phyloP scores from a whole-genome alignment of 2,113 vertebrate species.

The Myocastor coypus region DNA sequence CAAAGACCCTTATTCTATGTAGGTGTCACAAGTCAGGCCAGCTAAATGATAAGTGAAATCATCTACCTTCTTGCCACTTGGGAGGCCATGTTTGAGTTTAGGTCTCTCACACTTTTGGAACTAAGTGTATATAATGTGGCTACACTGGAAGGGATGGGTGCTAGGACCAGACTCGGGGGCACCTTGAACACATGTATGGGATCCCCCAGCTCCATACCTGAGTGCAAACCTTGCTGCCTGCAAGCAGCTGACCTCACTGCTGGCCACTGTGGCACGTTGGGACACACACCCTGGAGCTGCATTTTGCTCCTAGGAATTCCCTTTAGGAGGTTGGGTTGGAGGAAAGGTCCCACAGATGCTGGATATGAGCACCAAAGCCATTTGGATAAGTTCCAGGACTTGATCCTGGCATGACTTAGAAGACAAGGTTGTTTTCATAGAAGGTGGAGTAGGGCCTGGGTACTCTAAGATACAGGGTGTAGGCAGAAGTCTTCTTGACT shows the following conservation, averaged over 20 bases:
- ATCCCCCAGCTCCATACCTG: background rate
- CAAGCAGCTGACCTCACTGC: no score
- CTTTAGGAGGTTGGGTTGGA: background rate
- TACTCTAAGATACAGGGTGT: background rate
- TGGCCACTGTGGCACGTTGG: background rate
- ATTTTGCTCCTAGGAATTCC: background rate
- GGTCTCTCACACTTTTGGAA: background rate
- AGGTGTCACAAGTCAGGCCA: background rate
- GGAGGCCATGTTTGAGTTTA: background rate
- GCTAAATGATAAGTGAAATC: background rate
- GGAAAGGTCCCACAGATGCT: background rate
- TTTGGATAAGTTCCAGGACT: background rate
- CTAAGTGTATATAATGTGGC: background rate
- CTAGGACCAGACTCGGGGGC: background rate
- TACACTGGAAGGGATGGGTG: background rate
- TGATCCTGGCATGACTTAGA: background rate
- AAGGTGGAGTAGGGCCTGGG: background rate
- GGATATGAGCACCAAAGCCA: background rate
- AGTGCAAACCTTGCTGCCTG: background rate
- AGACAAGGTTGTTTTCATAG: background rate
- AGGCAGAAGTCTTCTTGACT: background rate
- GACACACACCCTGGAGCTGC: accelerated
- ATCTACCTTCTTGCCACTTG: background rate
- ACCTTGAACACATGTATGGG: background rate
- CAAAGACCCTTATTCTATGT: background rate